Evolutionary conservation across 2,113 vertebrate genomes (phyloP).

Genomic region (Colistium nudipinnis): DNA sequence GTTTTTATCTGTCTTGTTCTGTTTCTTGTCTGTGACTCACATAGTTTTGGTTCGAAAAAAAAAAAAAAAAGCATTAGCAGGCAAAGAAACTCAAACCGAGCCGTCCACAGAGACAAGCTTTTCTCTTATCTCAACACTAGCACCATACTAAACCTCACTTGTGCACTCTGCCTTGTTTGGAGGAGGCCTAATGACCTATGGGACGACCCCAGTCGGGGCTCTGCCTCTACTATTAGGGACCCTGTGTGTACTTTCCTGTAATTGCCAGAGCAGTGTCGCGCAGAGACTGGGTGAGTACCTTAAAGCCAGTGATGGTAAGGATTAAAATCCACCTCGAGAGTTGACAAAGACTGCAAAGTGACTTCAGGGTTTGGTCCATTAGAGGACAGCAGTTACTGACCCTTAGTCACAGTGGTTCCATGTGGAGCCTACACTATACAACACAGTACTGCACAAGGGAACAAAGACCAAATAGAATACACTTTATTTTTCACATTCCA

Average conservation of each 20-base stretch:
- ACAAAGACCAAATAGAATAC: not conserved
- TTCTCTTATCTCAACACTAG: slow-evolving; percentile 44
- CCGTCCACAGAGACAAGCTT: slow-evolving; percentile 34
- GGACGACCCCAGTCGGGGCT: slow-evolving; percentile 49
- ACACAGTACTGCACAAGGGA: not conserved
- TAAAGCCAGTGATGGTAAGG: slow-evolving; percentile 47
- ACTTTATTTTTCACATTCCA: too few species aligned
- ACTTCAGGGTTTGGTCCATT: not conserved
- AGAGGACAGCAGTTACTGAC: not conserved
- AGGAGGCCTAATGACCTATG: slow-evolving; percentile 66
- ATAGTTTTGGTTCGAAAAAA: slow-evolving; percentile 18
- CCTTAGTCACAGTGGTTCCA: not conserved
- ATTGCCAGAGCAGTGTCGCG: slow-evolving; percentile 52
- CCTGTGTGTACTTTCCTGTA: slow-evolving; percentile 55
- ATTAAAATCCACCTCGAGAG: slow-evolving; percentile 33
- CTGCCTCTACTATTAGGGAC: slow-evolving; percentile 54
- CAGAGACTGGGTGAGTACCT: slow-evolving; percentile 32
- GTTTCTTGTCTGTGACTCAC: slow-evolving; percentile 47
- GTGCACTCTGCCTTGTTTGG: slow-evolving; percentile 58
- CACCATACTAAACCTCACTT: slow-evolving; percentile 60
- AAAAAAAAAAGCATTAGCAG: slow-evolving; percentile 19
- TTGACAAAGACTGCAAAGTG: slow-evolving; percentile 6
- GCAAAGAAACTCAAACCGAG: slow-evolving; percentile 28
- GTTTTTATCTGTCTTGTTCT: slow-evolving; percentile 61
- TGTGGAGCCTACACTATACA: not conserved